Percentiles rank a stretch among this genome's conserved stretches.
phyloP scores from a whole-genome alignment of 2,113 vertebrate species.

The Mesoclemmys tuberculata region DNA sequence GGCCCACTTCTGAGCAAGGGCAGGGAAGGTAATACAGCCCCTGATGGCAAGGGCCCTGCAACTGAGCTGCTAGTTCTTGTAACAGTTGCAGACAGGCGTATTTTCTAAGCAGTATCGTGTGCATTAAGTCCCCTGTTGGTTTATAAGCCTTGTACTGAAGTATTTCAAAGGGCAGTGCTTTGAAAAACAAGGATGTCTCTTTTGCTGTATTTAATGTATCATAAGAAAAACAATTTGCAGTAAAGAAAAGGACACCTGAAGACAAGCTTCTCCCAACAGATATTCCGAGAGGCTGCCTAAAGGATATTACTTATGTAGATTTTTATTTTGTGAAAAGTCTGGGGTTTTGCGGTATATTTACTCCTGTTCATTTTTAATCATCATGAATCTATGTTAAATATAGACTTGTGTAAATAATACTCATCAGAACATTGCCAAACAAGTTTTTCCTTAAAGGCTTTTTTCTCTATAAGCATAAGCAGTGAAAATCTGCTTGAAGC shows the following conservation, averaged over 20 bases:
- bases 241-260: not conserved
- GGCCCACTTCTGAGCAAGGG: not conserved
- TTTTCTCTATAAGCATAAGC: not conserved
- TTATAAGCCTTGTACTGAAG: not conserved
- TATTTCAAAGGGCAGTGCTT: not conserved
- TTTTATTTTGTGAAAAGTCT: not conserved
- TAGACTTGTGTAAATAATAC: not conserved
- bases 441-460: not conserved
- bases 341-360: not conserved
- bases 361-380: not conserved
- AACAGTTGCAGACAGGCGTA: not conserved
- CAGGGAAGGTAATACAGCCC: not conserved
- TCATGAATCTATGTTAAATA: not conserved
- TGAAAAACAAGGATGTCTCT: not conserved
- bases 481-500: slow-evolving; percentile 2
- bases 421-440: not conserved
- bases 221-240: not conserved
- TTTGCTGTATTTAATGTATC: not conserved
- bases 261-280: not conserved
- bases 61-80: not conserved
- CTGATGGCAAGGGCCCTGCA: not conserved
- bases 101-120: not conserved
- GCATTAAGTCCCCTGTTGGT: not conserved
- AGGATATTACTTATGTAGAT: not conserved
- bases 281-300: not conserved